Percentiles rank a stretch among this genome's conserved stretches.
Evolutionary conservation across 1,140 invertebrate species (phyloP).

Genomic region (Temnothorax nylanderi): DNA sequence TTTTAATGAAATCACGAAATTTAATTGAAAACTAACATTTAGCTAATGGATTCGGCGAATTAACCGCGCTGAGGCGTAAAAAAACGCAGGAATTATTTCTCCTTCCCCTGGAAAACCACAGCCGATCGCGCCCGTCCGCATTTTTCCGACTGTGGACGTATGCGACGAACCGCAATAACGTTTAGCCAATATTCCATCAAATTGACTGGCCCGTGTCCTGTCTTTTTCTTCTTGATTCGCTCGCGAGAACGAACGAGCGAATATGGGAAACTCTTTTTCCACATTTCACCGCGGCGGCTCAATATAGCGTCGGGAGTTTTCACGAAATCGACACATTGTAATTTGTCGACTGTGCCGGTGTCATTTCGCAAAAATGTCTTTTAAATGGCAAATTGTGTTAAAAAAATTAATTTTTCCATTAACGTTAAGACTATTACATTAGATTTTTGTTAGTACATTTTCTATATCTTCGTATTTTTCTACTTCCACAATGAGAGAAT

Average conservation of each 20-base stretch:
- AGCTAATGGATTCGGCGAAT: constrained; percentile 57
- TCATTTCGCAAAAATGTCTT: neutral
- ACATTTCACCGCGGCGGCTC: constrained; percentile 10
- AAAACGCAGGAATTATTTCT: constrained; percentile 52
- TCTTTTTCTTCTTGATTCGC: constrained; percentile 29
- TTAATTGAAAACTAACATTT: constrained; percentile 60
- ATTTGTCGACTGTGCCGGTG: constrained; percentile 14
- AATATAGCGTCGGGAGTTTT: constrained; percentile 25
- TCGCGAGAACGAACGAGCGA: neutral
- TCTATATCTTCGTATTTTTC: neutral
- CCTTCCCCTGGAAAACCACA: constrained; percentile 43
- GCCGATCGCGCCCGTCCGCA: constrained; percentile 18
- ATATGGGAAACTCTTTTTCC: constrained; percentile 39
- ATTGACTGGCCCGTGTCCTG: constrained; percentile 30
- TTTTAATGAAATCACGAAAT: constrained; percentile 50
- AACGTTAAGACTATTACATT: neutral
- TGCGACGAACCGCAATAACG: constrained; percentile 70
- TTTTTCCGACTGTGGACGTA: constrained; percentile 60
- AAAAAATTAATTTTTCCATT: neutral
- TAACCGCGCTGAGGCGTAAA: constrained; percentile 53
- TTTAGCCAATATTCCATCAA: constrained; percentile 71
- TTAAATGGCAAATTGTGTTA: neutral
- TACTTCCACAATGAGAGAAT: neutral
- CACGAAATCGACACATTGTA: constrained; percentile 23
- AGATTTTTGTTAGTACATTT: neutral